Conservation (phyloP, 2,113 vertebrate genomes). For the Micromys minutus region DNA sequence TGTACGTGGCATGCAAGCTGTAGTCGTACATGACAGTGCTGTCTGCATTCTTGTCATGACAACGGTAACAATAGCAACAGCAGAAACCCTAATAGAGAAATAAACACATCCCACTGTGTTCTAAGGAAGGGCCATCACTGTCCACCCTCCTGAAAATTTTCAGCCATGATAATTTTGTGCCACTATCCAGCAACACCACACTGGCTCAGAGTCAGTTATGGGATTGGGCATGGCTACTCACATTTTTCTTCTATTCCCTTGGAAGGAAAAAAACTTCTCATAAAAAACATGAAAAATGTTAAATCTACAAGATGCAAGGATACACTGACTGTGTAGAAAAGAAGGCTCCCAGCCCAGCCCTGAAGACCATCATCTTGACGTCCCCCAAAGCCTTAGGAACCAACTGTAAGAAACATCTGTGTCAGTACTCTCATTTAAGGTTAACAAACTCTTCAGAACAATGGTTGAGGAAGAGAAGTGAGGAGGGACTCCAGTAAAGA, state of each 20-base stretch:
- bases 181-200: neutral
- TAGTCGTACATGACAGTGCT: neutral
- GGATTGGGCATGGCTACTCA: fast-evolving
- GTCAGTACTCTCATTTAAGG: neutral
- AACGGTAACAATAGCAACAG: neutral
- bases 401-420: neutral
- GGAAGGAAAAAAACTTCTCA: neutral
- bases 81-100: neutral
- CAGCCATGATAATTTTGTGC: neutral
- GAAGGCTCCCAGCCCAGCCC: neutral
- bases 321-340: neutral
- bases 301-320: neutral
- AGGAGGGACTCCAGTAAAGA: neutral
- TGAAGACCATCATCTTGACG: neutral
- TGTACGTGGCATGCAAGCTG: neutral
- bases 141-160: fast-evolving
- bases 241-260: neutral
- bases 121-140: neutral
- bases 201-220: too few species aligned
- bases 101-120: neutral
- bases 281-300: neutral
- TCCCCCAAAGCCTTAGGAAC: neutral
- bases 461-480: neutral
- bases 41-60: neutral
- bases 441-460: neutral